These are phyloP conservation scores for Phalera bucephala DNA, from an alignment of 2,888 invertebrate species.

Conservation along the genomic window DNA sequence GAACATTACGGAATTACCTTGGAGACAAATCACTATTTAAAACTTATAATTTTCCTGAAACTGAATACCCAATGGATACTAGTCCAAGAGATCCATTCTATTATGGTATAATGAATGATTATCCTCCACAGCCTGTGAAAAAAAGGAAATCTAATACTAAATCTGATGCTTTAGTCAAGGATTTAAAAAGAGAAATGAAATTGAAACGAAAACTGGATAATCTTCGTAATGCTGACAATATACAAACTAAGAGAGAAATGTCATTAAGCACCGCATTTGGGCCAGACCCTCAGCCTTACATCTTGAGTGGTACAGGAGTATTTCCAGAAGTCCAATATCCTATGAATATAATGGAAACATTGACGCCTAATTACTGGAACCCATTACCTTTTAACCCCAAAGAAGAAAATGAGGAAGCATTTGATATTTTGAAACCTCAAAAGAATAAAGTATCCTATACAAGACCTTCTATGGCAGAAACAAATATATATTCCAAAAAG, in stretches of 20 bases:
- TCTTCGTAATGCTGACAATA: constrained; percentile 10
- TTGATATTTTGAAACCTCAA: constrained; percentile 4
- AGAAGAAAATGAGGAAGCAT: constrained; percentile 13
- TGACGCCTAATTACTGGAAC: constrained; percentile 56
- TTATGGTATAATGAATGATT: constrained; percentile 8
- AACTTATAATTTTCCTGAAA: constrained; percentile 49
- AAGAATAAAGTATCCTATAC: neutral
- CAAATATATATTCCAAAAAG: neutral
- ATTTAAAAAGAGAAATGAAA: constrained; percentile 35
- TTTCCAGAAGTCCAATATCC: constrained; percentile 71
- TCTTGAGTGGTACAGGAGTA: constrained; percentile 26
- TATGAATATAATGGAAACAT: constrained; percentile 49
- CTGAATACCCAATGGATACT: constrained; percentile 38
- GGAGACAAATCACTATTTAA: constrained; percentile 22
- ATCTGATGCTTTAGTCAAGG: constrained; percentile 14
- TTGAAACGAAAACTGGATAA: constrained; percentile 29
- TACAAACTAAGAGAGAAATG: constrained; percentile 6
- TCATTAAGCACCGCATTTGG: neutral
- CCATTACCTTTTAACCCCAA: constrained; percentile 22
- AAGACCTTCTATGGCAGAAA: neutral
- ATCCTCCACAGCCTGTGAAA: neutral
- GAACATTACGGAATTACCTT: neutral
- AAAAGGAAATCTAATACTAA: constrained; percentile 2
- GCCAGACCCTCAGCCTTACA: constrained; percentile 12
- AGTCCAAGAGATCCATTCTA: constrained; percentile 12